These are phyloP conservation scores for Calliopsis andreniformis DNA, from an alignment of 1,140 invertebrate genomes.

Conservation along the genomic window DNA sequence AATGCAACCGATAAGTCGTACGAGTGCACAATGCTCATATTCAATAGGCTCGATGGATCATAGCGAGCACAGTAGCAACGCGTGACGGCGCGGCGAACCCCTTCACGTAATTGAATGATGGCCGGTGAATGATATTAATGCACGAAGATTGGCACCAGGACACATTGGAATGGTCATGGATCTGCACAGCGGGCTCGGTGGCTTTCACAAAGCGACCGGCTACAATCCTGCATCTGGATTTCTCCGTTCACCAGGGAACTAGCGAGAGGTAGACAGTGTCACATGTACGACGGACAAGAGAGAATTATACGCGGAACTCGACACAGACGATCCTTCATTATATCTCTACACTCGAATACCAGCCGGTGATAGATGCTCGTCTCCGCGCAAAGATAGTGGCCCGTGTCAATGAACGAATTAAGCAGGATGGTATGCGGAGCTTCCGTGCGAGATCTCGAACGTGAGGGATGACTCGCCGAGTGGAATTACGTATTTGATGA, in stretches of 20 bases:
- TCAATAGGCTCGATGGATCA: slow-evolving; percentile 66
- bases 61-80: slow-evolving; percentile 48
- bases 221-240: slow-evolving; percentile 60
- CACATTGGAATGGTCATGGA: slow-evolving; percentile 59
- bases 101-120: slow-evolving; percentile 74
- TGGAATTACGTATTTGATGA: slow-evolving; percentile 5
- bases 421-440: slow-evolving; percentile 18
- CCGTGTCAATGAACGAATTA: slow-evolving; percentile 58
- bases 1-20: slow-evolving; percentile 58
- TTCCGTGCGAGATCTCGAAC: slow-evolving; percentile 38
- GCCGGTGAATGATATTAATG: slow-evolving; percentile 72
- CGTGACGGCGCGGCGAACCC: slow-evolving; percentile 52
- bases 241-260: slow-evolving; percentile 11
- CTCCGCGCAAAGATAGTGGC: slow-evolving; percentile 39
- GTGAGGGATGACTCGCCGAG: background rate
- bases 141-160: slow-evolving; percentile 68
- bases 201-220: slow-evolving; percentile 55
- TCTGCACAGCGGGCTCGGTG: slow-evolving; percentile 24
- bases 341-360: slow-evolving; percentile 48
- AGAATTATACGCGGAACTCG: slow-evolving; percentile 56
- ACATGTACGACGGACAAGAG: slow-evolving; percentile 37
- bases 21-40: slow-evolving; percentile 69
- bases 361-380: slow-evolving; percentile 42
- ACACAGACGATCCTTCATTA: slow-evolving; percentile 59
- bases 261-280: slow-evolving; percentile 34